Base-by-base conservation (phyloP, 2,888 invertebrate genomes). In the Calliphora vomitoria region DNA sequence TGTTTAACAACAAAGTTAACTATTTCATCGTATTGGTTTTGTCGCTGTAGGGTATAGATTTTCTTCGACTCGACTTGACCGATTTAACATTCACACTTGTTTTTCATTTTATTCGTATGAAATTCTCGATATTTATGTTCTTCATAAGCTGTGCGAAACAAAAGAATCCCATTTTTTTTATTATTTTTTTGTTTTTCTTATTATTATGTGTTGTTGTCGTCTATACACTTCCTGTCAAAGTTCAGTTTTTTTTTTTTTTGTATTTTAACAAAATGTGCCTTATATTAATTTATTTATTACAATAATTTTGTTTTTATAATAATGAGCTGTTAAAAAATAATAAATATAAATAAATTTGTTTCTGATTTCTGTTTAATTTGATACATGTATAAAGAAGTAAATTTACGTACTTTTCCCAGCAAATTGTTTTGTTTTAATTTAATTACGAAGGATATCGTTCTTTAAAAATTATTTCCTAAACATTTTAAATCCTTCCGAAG, bases 171-270 rank as follows among this genome's bases (percentile, higher is more conserved):
- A 74, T 79, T 44, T 72, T 71, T 78, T n/a, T 76, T 71, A 11
- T 41, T 68, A 55, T 47, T 44, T 81, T 31, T 60, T 80, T 4
- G 64, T 68, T 71, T 38, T 44, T 81, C n/a, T 60, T 80, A 4
- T 71, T 71, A 15, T 62, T 82, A 18, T 69, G 68, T 74, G 58
- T 80, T 78, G 44, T 86, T 69, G 86, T 79, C 83, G 84, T 75
- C 64, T 75, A 75, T 79, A 87, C 75, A 90, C 89, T 90, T 90
- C 90, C 90, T 90, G 90, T 88, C 89, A 90, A 90, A 90, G 90
- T 90, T 90, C 90, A 89, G 75, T 76, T 88, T 60, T 81, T 79
- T 79, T 64, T 44, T 81, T 79, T 79, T 64, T 44, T 81, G 62
- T 47, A 20, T 78, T 78, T 82, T 20, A 72, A 72, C 8, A 38